These are phyloP conservation scores for Ophion obscuratus DNA, from an alignment of 2,888 invertebrate species.

Conservation along the genomic window DNA sequence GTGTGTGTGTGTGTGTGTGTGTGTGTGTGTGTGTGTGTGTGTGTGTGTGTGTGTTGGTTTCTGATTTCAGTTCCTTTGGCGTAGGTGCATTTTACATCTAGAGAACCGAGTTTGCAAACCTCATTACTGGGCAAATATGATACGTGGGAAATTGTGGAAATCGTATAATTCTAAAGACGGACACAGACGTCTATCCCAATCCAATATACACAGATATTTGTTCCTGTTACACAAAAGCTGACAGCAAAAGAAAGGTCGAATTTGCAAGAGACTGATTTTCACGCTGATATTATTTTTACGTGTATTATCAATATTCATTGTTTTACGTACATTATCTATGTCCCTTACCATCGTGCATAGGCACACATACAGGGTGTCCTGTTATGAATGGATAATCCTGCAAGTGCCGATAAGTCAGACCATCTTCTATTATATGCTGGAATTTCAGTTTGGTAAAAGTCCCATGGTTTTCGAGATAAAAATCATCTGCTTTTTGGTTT, in stretches of 20 bases:
- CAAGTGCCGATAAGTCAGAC: no score
- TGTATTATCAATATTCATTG: background rate
- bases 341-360: no score
- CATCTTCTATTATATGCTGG: no score
- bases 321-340: no score
- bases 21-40: background rate
- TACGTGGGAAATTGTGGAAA: slow-evolving; percentile 57
- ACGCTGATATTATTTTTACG: background rate
- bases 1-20: slow-evolving; percentile 9
- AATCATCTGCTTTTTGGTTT: no score
- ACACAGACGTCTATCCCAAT: slow-evolving; percentile 1
- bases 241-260: background rate
- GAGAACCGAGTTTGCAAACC: slow-evolving; percentile 44
- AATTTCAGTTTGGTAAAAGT: no score
- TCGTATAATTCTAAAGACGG: slow-evolving; percentile 1
- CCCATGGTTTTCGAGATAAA: no score
- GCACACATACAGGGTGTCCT: no score
- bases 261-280: background rate
- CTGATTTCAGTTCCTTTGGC: slow-evolving; percentile 36
- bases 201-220: background rate
- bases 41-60: slow-evolving; percentile 16
- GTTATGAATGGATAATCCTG: no score
- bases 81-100: slow-evolving; percentile 47
- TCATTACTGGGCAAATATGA: slow-evolving; percentile 54
- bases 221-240: background rate